phyloP scores from a whole-genome alignment of 53 echinoderm and acorn worm genomes.

The Actinopyga echinites region DNA sequence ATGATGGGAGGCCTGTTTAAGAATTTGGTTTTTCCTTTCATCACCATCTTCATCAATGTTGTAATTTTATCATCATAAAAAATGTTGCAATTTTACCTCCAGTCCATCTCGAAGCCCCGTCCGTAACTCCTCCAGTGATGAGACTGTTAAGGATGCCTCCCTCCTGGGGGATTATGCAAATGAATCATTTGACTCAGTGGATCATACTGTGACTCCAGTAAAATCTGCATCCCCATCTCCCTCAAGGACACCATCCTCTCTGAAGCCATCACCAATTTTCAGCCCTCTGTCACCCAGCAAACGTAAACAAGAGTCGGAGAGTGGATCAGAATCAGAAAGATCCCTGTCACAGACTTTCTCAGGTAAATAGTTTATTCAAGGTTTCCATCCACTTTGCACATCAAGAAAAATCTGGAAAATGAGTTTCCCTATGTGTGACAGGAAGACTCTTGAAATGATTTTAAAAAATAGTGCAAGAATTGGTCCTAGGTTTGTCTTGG shows the following conservation, averaged over 20 bases:
- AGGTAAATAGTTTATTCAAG: slow-evolving; percentile 44
- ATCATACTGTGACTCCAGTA: slow-evolving; percentile 71
- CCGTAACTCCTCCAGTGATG: slow-evolving; percentile 69
- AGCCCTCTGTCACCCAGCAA: slow-evolving; percentile 49
- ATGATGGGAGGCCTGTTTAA: too few relatives aligned
- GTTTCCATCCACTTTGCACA: too few relatives aligned
- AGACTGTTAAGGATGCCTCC: slow-evolving; percentile 83
- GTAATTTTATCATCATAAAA: too few relatives aligned
- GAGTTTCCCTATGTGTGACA: too few relatives aligned
- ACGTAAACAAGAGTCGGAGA: slow-evolving; percentile 82
- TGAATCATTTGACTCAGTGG: slow-evolving; percentile 89
- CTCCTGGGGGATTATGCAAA: slow-evolving; percentile 68
- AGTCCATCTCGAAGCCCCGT: not conserved
- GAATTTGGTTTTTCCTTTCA: too few relatives aligned
- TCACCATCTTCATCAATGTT: too few relatives aligned
- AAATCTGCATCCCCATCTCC: slow-evolving; percentile 35
- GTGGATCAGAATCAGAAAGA: slow-evolving; percentile 94
- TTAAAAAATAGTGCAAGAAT: too few relatives aligned
- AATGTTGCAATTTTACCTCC: not conserved
- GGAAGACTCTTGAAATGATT: too few relatives aligned
- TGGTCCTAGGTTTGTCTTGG: too few relatives aligned
- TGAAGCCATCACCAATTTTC: slow-evolving; percentile 22
- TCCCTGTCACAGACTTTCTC: slow-evolving; percentile 97
- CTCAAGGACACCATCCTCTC: not conserved
- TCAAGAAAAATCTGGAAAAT: too few relatives aligned